Conservation (phyloP, 2,888 invertebrate species). For the Apamea anceps region DNA sequence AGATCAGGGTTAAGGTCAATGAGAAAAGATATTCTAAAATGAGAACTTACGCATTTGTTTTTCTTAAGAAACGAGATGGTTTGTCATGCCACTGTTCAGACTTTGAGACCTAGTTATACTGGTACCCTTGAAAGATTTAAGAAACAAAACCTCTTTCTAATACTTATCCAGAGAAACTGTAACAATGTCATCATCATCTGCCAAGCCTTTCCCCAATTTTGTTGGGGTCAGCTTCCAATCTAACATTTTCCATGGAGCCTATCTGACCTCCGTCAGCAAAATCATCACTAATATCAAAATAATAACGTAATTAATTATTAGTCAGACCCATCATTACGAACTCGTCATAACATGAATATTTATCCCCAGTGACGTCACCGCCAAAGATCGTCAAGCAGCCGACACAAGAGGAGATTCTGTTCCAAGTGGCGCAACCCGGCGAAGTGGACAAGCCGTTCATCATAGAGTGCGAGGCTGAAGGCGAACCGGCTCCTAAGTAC, state of each 20-base stretch:
- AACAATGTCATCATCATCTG: neutral
- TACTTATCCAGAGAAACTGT: neutral
- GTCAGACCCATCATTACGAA: neutral
- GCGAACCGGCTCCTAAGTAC: constrained; percentile 98
- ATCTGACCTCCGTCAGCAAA: neutral
- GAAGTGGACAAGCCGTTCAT: constrained; percentile 98
- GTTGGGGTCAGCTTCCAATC: neutral
- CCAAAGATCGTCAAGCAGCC: constrained; percentile 98
- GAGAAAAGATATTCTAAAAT: constrained; percentile 23
- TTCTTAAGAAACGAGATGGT: neutral
- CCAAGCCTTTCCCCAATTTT: neutral
- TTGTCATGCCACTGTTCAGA: neutral
- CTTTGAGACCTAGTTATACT: neutral
- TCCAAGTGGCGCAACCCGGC: constrained; percentile 96
- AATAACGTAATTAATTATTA: neutral
- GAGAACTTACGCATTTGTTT: constrained; percentile 2
- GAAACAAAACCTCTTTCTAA: neutral
- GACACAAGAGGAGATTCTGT: constrained; percentile 96
- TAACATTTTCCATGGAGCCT: neutral
- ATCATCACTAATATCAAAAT: too few species aligned
- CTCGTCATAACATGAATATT: constrained; percentile 13
- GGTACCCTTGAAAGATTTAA: neutral
- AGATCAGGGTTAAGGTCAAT: neutral
- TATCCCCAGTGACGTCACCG: constrained; percentile 94
- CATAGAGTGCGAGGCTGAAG: constrained; percentile 99